Base-by-base conservation (phyloP, 2,888 invertebrate species). In the Eupithecia dodoneata region DNA sequence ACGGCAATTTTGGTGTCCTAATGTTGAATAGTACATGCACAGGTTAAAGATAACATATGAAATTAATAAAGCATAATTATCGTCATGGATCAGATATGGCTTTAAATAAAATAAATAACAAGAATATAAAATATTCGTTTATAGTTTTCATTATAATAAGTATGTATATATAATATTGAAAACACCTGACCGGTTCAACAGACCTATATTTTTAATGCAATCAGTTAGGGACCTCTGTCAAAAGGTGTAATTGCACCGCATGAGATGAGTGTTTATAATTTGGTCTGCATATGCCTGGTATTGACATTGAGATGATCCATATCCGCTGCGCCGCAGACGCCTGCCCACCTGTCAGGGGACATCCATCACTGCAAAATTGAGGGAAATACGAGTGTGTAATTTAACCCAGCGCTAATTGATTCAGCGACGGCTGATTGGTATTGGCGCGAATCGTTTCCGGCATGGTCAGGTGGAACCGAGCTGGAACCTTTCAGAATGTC, bases 371-470 rank as follows among this genome's bases (percentile, higher is more conserved):
- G 63, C 30, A 12, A 10, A 63, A 30, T 30, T 30, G 30, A 9
- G 63, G 55, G 55, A 63, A 18, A 30, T 30, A 18, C 30, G 63
- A 63, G 63, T 30, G 13, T 75, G 41, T 63, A 70, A 73, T 44
- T 72, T 42, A 9, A 75, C 63, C 72, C 69, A 59, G 55, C 72
- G 59, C 47, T 73, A 73, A 76, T 76, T 71, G 71, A 71, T 70
- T 76, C 71, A 70, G 66, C 55, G 55, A 71, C 18, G 72, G 47
- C 42, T 72, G 72, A 76, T 69, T 76, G 69, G 59, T 59, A 72
- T 55, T 72, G 42, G 45, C 49, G 15, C n/a, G 6, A 71, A 65
- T 52, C 59, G 52, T 72, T 67, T 66, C 41, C 2, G 66, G 47
- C 45, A 72, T 59, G 66, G 63, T 63, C 65, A 66, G 66, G 49